Conservation (phyloP, 2,113 vertebrate genomes). For the Sialia sialis region DNA sequence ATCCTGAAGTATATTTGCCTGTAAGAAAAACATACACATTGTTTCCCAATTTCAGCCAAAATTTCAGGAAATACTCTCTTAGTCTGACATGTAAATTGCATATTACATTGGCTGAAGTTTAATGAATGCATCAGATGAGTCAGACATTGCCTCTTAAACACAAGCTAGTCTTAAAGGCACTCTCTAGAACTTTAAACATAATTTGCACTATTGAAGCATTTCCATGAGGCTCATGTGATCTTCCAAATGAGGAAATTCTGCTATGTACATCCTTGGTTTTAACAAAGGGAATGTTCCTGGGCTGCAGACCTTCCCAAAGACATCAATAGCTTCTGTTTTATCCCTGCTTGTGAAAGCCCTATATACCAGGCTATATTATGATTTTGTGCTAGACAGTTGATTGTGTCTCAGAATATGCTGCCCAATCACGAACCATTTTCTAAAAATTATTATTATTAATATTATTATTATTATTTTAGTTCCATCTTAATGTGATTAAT, state of each 20-base stretch:
- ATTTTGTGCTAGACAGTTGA: background rate
- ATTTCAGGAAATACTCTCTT: background rate
- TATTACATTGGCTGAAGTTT: background rate
- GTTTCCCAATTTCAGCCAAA: background rate
- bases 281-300: background rate
- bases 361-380: background rate
- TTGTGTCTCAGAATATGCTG: background rate
- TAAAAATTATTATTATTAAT: background rate
- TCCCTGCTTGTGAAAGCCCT: background rate
- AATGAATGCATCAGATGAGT: background rate
- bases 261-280: background rate
- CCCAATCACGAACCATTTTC: background rate
- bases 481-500: background rate
- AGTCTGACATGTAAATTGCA: background rate
- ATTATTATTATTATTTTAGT: background rate
- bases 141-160: background rate
- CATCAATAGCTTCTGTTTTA: background rate
- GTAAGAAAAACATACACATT: background rate
- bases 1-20: conserved; percentile 61
- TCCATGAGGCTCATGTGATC: background rate
- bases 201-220: background rate
- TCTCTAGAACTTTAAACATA: background rate
- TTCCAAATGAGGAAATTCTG: background rate
- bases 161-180: background rate
- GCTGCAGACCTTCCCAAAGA: background rate